Base-by-base conservation (phyloP, 1,140 invertebrate species). In the Caenorhabditis remanei region DNA sequence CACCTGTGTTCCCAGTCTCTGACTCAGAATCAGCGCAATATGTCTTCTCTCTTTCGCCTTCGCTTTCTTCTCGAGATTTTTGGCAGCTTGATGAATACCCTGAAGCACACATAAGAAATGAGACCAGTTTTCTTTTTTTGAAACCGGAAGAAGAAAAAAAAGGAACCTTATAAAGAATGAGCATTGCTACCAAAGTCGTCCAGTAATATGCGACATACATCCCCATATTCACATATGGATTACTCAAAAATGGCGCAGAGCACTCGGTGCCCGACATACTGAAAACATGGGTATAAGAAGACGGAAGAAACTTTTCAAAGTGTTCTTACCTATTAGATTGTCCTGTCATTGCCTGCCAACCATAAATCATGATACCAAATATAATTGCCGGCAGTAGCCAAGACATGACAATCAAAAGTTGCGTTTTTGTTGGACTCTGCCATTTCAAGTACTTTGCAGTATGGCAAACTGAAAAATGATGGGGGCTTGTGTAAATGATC, bases 401-500 rank as follows among this genome's bases (percentile, higher is more conserved):
- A 4, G 92, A 93, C 46, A 91, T 58, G 84, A 92, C 71, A 53
- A 92, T 92, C 19, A 92, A 84, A 16, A 91, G 53, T 85, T 92
- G 89, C 13, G 90, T 92, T 58, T 91, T 93, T 13, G 86, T 87
- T 13, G 91, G 90, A 58, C 87, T 90, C 85, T 92, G 91, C 91
- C 91, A 92, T 89, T 92, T 93, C 4, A 93, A 79, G 83, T 92
- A 92, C 48, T 89, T 89, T 8, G 91, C 91, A 19, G 91, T 93
- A 56, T 92, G 90, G 53, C 92, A 93, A 32, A 92, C 91, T 79
- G 86, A 99, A 93, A 84, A 41, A 43, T 43, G 19, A 82, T 50
- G 1, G 75, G 40, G 24, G 24, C 2, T 2, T 13, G 53, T n/a
- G 19, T 16, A n/a, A 19, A 19, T 58, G 14, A 19, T 6, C 19